Base-by-base conservation (phyloP, 1,140 invertebrate genomes). In the Drosophila nannoptera region DNA sequence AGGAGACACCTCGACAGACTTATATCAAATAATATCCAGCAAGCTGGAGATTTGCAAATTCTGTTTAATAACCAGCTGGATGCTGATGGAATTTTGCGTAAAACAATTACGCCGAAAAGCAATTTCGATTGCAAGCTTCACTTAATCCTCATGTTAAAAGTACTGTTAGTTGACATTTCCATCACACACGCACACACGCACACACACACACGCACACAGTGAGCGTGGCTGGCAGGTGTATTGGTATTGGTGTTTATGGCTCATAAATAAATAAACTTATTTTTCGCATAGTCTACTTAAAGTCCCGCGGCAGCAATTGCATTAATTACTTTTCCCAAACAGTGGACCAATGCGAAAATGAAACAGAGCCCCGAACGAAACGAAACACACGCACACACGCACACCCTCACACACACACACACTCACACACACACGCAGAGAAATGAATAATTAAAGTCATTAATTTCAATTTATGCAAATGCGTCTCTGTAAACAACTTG, bases 381-480 rank as follows among this genome's bases (percentile, higher is more conserved):
- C 52, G 53, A 53, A 16, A 16, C 43, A 11, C 6, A 31, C 11
- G 29, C 16, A 29, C 4, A 31, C 22, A 2, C 9, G 50, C 56
- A 58, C n/a, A n/a, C n/a, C n/a, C n/a, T n/a, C 67, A 40, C 36
- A 40, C 36, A 40, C 0, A 12, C 38, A 12, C 63, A 76, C 48
- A 63, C 65, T 46, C 60, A 81, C 45, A 83, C 61, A 69, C 40
- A 42, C 69, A 77, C 53, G 59, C 66, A 54, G 42, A 83, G 58
- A 67, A 53, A 81, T 84, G 77, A 84, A 84, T 84, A 84, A 84
- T 84, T 87, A 81, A 86, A 87, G 81, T 87, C 81, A 86, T 86
- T 86, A 86, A 86, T 86, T 86, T 86, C 81, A 86, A 86, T 86
- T 86, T 86, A 86, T 86, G 81, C 82, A 86, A 86, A 86, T 86